A percentile compares a stretch with the other conserved stretches of the same genome.
Evolutionary conservation across 2,113 vertebrate species (phyloP).

Genomic region (Noctilio leporinus): DNA sequence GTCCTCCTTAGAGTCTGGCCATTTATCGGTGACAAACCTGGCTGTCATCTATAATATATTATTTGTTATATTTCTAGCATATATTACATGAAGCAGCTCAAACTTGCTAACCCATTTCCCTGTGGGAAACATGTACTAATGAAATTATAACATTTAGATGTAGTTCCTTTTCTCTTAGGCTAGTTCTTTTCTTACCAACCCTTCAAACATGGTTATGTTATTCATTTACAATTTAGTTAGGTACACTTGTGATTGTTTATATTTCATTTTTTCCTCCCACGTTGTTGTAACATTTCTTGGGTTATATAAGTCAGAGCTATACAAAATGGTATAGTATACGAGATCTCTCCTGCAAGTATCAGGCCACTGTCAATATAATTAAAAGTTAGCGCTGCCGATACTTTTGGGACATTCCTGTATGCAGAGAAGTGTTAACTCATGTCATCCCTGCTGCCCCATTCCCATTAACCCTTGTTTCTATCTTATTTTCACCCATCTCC

Average conservation of each 20-base stretch:
- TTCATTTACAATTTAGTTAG: neutral
- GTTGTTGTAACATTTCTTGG: neutral
- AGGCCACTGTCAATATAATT: too few species aligned
- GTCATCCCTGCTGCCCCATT: neutral
- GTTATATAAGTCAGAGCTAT: neutral
- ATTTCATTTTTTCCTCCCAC: neutral
- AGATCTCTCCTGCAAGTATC: too few species aligned
- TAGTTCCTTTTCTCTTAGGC: neutral
- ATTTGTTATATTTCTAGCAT: neutral
- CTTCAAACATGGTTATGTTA: neutral
- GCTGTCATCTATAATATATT: too few species aligned
- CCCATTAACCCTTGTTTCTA: neutral
- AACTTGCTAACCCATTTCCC: neutral
- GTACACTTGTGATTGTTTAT: neutral
- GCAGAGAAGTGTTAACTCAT: neutral
- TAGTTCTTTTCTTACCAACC: neutral
- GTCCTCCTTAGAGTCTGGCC: too few species aligned
- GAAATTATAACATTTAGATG: neutral
- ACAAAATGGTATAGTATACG: neutral
- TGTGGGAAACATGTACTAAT: neutral
- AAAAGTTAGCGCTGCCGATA: too few species aligned
- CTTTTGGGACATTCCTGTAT: too few species aligned
- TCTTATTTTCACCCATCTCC: neutral
- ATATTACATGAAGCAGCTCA: neutral
- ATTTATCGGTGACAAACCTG: too few species aligned